Evolutionary conservation across 2,113 vertebrate genomes (phyloP), one percentile per base, ranked within the genome.

Genomic region (Vulpes ferrilata): DNA sequence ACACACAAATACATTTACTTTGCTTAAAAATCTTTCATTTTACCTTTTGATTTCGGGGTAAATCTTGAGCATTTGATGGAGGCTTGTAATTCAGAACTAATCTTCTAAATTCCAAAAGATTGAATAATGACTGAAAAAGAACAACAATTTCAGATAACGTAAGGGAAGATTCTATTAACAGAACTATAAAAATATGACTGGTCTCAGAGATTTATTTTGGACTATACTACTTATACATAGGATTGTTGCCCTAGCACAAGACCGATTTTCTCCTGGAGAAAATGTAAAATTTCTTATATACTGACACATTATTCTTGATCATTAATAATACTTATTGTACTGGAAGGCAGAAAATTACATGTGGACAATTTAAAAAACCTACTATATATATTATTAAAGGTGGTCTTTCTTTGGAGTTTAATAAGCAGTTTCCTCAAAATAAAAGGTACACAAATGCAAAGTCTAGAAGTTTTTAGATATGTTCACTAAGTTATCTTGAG

Each of bases 1-100:
- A 23, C 60, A 9, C 60, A 23, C 60, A 19, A 16, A 64, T 6
- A 82, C 3, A 62, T 17, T 22, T 17, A 65, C 6, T 51, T 2
- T 6, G 19, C 9, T 95, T 90, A 22, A 96, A 97, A 92, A 60
- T 55, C 23, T 67, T 57, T 98, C 95, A 62, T 94, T 98, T 98
- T 98, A 99, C 99, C 99, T 99, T 99, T 98, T 99, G 99, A 98
- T 99, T 99, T 97, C 99, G 99, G 23, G 99, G 99, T 97, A 99
- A 99, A 98, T 99, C 99, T 96, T 99, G 99, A 97, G 99, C 99
- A 97, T 99, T 99, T 97, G 99, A 99, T 38, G 99, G 99, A 65
- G 99, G 99, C n/a, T 98, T 99, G 98, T 99, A 99, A 99, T 99
- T 99, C 96, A 99, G 99, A 94, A 99, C 99, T 97, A 99, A 99